Base-by-base conservation (phyloP, 2,797 vertebrate species). In the Argyrosomus regius region DNA sequence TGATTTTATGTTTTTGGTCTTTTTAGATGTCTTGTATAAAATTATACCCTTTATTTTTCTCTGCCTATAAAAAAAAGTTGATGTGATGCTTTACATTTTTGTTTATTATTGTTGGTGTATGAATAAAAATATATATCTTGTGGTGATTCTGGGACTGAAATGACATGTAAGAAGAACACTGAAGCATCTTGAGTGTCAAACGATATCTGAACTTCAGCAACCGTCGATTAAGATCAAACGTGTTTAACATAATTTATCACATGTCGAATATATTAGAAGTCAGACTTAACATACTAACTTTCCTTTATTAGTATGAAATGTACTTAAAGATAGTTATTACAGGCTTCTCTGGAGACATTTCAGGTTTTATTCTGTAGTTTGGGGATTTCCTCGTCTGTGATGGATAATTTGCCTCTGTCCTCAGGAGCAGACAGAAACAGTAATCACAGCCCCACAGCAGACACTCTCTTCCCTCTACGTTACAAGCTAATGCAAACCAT, bases 61-160 rank as follows among this genome's bases (percentile, higher is more conserved):
- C 78, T 87, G 81, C 85, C 72, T 85, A 85, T 88, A 80, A 91
- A 39, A 91, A 89, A 91, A 89, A 83, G 81, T 90, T 89, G 80
- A 89, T 92, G 90, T 90, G 90, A 89, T 82, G 86, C 92, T 89
- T 91, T 91, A 66, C 90, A 92, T 89, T 92, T 88, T 82, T 87
- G 80, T 91, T 87, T 91, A 88, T 91, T 89, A 82, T 87, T 90
- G 81, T 91, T 91, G 89, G 67, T 91, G 83, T 83, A 80, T 84
- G 70, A 94, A 92, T 92, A 91, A 92, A 92, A 93, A 89, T 89
- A 54, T 86, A 85, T 88, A 92, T 86, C 83, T 86, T 84, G 76
- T 85, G 82, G 77, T 87, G 82, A 87, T 60, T 62, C 54, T 10
- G 0, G 41, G 35, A 45, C 64, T 0, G 22, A 56, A 4, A 0